Base-by-base conservation (phyloP, 1,140 invertebrate genomes). In the Sinella curviseta region DNA sequence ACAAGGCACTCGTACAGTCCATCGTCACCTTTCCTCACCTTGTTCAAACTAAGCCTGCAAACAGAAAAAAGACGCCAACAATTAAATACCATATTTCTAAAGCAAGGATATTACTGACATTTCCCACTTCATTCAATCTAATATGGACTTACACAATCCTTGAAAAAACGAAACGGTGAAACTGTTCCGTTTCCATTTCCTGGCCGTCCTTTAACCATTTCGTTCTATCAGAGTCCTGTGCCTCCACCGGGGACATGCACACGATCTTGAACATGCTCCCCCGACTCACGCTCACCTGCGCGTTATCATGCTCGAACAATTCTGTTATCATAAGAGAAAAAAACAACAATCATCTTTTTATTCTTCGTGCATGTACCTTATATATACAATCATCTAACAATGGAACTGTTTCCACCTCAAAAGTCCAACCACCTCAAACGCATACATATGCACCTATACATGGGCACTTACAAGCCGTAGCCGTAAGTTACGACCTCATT, bases 141-240 rank as follows among this genome's bases (percentile, higher is more conserved):
- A 70, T 36, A 57, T 74, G 4, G 4, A 30, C 77, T 82, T 81
- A 83, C 81, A 60, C 65, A 26, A 81, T 34, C 16, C 78, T 82
- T 0, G 77, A 74, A 16, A 83, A 35, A 31, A 80, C 75, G 3
- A 67, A 36, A 12, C 67, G 28, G 0, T 80, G 55, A 31, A 17
- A 74, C 14, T 76, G 26, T 0, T 82, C 48, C 26, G 34, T 4
- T 1, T 80, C 80, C 76, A 83, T 77, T 16, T 24, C 20, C 1
- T 20, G 20, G n/a, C 74, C 78, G 78, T 83, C 67, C 65, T 81
- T 80, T 48, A 39, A 30, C 83, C 83, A 83, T 1, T 17, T 74
- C 0, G 79, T 80, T 54, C 65, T 67, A 17, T 67, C 60, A 2
- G 77, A 35, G 28, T n/a, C 48, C 2, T 34, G 34, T 2, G 48